A percentile compares a stretch with the other conserved stretches of the same genome.
Conservation (phyloP, 30 jellyfish, hydroid and myxozoan species). For the Clytia hemisphaerica region DNA sequence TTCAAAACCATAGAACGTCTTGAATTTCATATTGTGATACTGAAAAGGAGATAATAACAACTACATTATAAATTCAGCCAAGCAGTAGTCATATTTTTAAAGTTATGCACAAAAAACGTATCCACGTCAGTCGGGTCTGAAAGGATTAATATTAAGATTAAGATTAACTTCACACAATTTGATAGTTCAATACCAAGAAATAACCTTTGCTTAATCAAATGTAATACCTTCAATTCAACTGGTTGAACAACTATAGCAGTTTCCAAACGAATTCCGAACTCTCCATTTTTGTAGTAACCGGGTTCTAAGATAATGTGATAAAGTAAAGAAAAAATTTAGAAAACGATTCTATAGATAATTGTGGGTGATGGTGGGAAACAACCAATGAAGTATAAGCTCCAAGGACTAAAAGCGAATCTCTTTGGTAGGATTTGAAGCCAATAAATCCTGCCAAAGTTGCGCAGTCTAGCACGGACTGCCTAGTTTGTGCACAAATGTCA, state of each 20-base stretch:
- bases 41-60: neutral
- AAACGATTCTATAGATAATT: too few species aligned
- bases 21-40: slow-evolving; percentile 31
- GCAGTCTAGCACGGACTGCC: too few species aligned
- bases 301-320: slow-evolving; percentile 46
- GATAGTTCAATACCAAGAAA: too few species aligned
- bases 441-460: too few species aligned
- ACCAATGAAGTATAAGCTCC: too few species aligned
- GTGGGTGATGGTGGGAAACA: too few species aligned
- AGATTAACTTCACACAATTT: too few species aligned
- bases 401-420: too few species aligned
- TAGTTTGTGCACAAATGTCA: too few species aligned
- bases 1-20: slow-evolving; percentile 38
- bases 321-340: neutral
- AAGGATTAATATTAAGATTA: too few species aligned
- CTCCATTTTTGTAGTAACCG: slow-evolving; percentile 78
- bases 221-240: slow-evolving; percentile 53
- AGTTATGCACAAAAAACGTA: neutral
- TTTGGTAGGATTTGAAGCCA: too few species aligned
- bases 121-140: neutral
- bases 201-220: neutral
- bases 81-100: neutral
- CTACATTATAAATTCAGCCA: neutral
- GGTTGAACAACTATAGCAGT: slow-evolving; percentile 59
- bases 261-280: slow-evolving; percentile 81